phyloP scores from a whole-genome alignment of 2,888 invertebrate species.

The Melinaea menophilus region DNA sequence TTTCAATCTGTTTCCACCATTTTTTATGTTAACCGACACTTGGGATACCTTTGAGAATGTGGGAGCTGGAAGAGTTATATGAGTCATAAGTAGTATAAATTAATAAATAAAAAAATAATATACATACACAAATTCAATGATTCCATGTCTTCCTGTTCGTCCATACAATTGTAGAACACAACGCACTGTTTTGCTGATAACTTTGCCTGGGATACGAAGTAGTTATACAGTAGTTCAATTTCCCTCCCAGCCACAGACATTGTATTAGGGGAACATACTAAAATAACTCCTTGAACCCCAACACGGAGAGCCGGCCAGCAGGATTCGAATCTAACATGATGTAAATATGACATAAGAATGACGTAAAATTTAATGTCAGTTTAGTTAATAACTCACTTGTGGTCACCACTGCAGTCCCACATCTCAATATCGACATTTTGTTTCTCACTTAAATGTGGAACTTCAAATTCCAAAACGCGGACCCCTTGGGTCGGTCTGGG shows the following conservation, averaged over 20 bases:
- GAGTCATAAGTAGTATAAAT: background rate
- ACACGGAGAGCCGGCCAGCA: conserved; percentile 87
- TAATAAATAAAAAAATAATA: conserved; percentile 19
- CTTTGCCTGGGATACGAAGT: conserved; percentile 82
- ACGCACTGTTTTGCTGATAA: conserved; percentile 82
- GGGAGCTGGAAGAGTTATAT: conserved; percentile 67
- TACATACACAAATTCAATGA: conserved; percentile 73
- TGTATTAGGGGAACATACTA: conserved; percentile 80
- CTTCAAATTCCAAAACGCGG: conserved; percentile 87
- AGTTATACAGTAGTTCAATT: conserved; percentile 80
- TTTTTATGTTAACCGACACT: conserved; percentile 77
- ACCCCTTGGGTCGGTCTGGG: conserved; percentile 85
- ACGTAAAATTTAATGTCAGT: background rate
- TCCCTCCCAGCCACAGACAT: conserved; percentile 73
- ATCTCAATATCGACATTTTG: conserved; percentile 84
- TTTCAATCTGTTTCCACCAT: conserved; percentile 77
- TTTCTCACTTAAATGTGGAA: conserved; percentile 78
- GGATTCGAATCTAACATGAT: conserved; percentile 79
- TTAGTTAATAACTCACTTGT: conserved; percentile 71
- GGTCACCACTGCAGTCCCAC: conserved; percentile 89
- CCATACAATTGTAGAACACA: conserved; percentile 76
- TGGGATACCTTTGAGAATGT: conserved; percentile 79
- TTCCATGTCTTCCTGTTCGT: conserved; percentile 66
- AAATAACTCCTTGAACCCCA: conserved; percentile 82
- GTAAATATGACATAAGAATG: no score